Percentiles rank a stretch among this genome's conserved stretches.
phyloP scores from a whole-genome alignment of 2,113 vertebrate species.

The Nesospiza acunhae region DNA sequence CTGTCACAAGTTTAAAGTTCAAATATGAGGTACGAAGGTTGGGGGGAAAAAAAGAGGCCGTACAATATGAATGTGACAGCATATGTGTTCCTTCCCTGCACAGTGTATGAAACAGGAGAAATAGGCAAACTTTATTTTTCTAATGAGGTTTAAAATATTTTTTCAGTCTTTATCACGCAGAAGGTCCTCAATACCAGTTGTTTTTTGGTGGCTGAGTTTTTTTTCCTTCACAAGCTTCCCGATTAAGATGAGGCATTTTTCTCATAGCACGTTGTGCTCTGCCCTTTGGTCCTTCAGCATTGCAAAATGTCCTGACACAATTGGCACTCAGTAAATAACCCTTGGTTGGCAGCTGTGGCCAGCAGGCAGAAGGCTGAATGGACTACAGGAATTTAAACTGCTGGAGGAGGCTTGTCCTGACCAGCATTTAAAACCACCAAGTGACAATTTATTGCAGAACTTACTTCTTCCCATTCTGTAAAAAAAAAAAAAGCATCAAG shows the following conservation, averaged over 20 bases:
- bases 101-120: constrained; percentile 12
- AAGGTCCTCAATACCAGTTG: neutral
- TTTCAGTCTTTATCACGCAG: neutral
- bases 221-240: neutral
- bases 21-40: constrained; percentile 53
- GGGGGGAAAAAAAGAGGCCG: neutral
- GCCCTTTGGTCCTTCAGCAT: neutral
- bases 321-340: constrained; percentile 37
- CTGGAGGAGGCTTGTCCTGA: neutral
- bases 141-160: constrained; percentile 46
- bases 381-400: neutral
- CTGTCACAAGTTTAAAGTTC: constrained; percentile 72
- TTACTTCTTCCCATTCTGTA: neutral
- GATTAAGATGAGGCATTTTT: neutral
- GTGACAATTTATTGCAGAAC: neutral
- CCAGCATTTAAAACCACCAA: neutral
- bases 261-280: neutral
- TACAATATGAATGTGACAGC: constrained; percentile 59
- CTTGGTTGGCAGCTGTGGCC: neutral
- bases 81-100: constrained; percentile 36
- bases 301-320: constrained; percentile 22
- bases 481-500: neutral
- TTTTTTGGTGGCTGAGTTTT: neutral
- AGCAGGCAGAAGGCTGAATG: neutral
- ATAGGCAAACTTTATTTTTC: constrained; percentile 35